These are phyloP conservation scores for Spinus pinus DNA, from an alignment of 2,797 vertebrate genomes.

Conservation along the genomic window DNA sequence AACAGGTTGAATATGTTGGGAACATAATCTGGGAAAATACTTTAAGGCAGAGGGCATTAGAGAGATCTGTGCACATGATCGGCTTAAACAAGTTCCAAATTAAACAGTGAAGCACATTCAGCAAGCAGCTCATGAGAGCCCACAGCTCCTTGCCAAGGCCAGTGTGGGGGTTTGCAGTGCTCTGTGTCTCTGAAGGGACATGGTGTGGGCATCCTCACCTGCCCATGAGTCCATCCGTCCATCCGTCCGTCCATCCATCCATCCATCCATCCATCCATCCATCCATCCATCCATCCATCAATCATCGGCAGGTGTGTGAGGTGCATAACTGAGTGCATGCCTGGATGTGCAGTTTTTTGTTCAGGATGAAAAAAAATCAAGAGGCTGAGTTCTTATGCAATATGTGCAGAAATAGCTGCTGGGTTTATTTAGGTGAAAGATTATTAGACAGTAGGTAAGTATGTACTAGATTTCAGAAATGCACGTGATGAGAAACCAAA, in stretches of 20 bases:
- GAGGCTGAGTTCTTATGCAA: neutral
- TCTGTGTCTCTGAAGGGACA: neutral
- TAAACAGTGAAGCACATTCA: neutral
- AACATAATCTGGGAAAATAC: constrained; percentile 47
- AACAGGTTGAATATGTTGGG: neutral
- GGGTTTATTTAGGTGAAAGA: neutral
- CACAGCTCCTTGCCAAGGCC: neutral
- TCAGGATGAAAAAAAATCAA: neutral
- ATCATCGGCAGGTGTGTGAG: neutral
- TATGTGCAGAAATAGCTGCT: neutral
- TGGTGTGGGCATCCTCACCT: neutral
- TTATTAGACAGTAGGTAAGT: neutral
- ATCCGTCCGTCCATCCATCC: neutral
- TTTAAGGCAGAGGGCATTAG: constrained; percentile 22
- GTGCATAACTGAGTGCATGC: fast-evolving
- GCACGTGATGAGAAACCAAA: neutral
- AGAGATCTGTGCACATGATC: constrained; percentile 37
- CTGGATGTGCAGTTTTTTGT: neutral
- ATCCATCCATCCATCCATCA: neutral
- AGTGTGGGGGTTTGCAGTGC: neutral
- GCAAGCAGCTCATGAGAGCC: neutral
- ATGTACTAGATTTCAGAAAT: neutral
- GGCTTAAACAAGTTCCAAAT: constrained; percentile 10
- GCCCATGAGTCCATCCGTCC: fast-evolving
- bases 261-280: neutral